phyloP scores from a whole-genome alignment of 1,140 invertebrate species.

The Mercenaria mercenaria region DNA sequence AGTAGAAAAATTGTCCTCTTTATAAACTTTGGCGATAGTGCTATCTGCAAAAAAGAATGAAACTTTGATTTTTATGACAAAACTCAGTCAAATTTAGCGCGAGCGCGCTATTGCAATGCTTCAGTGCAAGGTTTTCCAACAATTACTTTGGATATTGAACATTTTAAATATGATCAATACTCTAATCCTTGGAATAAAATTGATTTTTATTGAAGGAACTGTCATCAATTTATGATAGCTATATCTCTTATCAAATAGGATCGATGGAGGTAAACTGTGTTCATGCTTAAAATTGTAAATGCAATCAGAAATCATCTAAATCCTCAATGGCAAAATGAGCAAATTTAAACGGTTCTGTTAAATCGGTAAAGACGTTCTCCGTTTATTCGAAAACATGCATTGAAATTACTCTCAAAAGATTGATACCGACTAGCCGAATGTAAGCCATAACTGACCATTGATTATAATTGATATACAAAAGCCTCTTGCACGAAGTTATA shows the following conservation, averaged over 20 bases:
- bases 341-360: constrained; percentile 41
- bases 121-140: constrained; percentile 50
- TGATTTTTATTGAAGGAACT: constrained; percentile 57
- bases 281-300: constrained; percentile 53
- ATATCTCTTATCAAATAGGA: constrained; percentile 58
- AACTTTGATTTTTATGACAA: no score
- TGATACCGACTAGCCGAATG: constrained; percentile 32
- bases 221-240: constrained; percentile 48
- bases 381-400: constrained; percentile 34
- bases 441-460: constrained; percentile 31
- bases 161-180: constrained; percentile 50
- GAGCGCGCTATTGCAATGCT: no score
- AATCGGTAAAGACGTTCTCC: constrained; percentile 1
- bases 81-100: no score
- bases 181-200: background rate
- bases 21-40: no score
- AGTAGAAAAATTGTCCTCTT: no score
- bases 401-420: background rate
- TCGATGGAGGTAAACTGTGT: constrained; percentile 24
- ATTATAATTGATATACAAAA: constrained; percentile 57
- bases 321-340: constrained; percentile 43
- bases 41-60: no score
- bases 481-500: constrained; percentile 15
- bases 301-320: constrained; percentile 46
- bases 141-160: constrained; percentile 59